Evolutionary conservation across 1,140 invertebrate species (phyloP).

Genomic region (Parapsyche elsis): DNA sequence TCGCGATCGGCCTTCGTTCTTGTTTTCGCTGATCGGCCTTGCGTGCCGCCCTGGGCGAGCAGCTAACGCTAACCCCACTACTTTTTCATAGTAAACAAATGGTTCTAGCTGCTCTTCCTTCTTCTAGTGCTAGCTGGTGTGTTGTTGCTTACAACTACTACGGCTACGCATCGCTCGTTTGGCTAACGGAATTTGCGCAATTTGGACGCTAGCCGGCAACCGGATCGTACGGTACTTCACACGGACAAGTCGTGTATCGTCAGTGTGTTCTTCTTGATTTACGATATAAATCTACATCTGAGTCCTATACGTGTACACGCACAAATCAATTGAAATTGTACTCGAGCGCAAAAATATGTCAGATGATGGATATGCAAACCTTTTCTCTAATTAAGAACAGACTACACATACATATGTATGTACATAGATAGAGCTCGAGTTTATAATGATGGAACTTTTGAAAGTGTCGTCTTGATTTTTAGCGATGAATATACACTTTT

Average conservation of each 20-base stretch:
- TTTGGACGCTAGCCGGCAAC: constrained; percentile 12
- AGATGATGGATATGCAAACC: no score
- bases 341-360: no score
- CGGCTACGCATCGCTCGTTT: neutral
- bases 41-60: neutral
- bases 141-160: constrained; percentile 19
- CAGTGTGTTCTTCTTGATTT: neutral
- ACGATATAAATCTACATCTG: neutral
- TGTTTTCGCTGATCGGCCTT: constrained; percentile 42
- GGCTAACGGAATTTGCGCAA: constrained; percentile 31
- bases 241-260: neutral
- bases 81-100: constrained; percentile 11
- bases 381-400: no score
- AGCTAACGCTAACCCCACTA: neutral
- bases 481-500: no score
- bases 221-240: constrained; percentile 20
- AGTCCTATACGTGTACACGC: neutral
- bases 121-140: neutral
- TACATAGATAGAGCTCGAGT: no score
- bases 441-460: no score
- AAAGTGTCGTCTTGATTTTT: no score
- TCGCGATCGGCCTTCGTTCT: constrained; percentile 37
- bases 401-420: no score
- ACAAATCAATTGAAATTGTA: neutral
- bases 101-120: neutral